A percentile compares a stretch with the other conserved stretches of the same genome.
These are phyloP conservation scores for Ficedula albicollis DNA, from an alignment of 2,797 vertebrate species.

Conservation along the genomic window DNA sequence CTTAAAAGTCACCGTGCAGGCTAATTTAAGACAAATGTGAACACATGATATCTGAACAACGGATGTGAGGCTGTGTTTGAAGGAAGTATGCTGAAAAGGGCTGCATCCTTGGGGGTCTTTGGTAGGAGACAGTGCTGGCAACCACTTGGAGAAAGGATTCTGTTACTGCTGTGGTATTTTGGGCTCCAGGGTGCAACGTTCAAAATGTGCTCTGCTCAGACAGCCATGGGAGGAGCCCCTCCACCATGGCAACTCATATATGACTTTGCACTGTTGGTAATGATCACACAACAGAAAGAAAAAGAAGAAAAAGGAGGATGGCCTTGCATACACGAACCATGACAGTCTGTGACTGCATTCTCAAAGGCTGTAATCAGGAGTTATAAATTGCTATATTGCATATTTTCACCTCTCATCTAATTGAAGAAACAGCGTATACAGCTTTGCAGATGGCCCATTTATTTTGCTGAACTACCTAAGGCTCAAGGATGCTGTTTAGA, in stretches of 20 bases:
- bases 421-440: background rate
- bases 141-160: slow-evolving; percentile 24
- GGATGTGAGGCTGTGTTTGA: background rate
- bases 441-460: background rate
- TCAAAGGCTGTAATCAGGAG: background rate
- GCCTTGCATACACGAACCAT: background rate
- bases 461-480: background rate
- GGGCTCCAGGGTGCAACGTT: slow-evolving; percentile 23
- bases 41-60: background rate
- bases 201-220: slow-evolving; percentile 59
- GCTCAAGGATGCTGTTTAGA: background rate
- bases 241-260: background rate
- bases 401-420: background rate
- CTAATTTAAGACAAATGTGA: slow-evolving; percentile 37
- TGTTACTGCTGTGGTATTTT: slow-evolving; percentile 21
- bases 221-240: slow-evolving; percentile 30
- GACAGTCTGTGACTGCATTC: background rate
- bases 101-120: background rate
- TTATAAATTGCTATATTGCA: background rate
- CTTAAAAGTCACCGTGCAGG: background rate
- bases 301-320: background rate
- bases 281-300: slow-evolving; percentile 18
- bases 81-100: background rate
- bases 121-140: background rate
- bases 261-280: slow-evolving; percentile 34